These are phyloP conservation scores for Calosoma granatense DNA, from an alignment of 1,140 invertebrate genomes.

Conservation along the genomic window DNA sequence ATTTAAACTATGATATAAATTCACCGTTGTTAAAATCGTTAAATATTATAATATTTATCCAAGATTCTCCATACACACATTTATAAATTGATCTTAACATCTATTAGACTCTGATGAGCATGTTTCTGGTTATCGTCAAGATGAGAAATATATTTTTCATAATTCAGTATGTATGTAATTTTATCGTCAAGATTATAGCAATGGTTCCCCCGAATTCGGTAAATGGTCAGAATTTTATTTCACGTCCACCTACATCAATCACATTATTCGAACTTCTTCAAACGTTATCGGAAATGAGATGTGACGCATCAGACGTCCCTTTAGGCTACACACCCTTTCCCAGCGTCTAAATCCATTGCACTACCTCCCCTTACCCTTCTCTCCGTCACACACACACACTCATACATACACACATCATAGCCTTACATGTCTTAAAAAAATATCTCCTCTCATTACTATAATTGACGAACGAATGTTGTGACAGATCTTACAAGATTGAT, in stretches of 20 bases:
- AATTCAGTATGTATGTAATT: too few species aligned
- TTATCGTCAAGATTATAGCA: too few species aligned
- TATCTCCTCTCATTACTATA: conserved; percentile 12
- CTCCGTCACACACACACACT: neutral
- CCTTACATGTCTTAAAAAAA: neutral
- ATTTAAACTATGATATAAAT: too few species aligned
- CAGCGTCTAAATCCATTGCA: too few species aligned
- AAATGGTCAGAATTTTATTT: conserved; percentile 3
- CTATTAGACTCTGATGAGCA: too few species aligned
- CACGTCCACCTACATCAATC: neutral
- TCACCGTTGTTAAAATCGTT: too few species aligned
- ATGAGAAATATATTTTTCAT: too few species aligned
- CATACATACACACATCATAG: neutral
- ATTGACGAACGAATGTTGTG: conserved; percentile 14
- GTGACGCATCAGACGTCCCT: neutral
- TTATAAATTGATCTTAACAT: too few species aligned
- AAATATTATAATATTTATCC: too few species aligned
- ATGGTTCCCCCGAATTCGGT: too few species aligned
- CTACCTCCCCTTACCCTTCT: neutral
- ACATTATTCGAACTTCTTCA: conserved; percentile 4
- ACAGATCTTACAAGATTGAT: conserved; percentile 12
- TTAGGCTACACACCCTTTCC: neutral
- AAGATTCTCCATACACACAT: too few species aligned
- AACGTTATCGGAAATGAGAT: conserved; percentile 3
- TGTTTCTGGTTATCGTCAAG: too few species aligned